These are phyloP conservation scores for Rhadinocentrus ornatus DNA, from an alignment of 2,797 vertebrate species.

Conservation along the genomic window DNA sequence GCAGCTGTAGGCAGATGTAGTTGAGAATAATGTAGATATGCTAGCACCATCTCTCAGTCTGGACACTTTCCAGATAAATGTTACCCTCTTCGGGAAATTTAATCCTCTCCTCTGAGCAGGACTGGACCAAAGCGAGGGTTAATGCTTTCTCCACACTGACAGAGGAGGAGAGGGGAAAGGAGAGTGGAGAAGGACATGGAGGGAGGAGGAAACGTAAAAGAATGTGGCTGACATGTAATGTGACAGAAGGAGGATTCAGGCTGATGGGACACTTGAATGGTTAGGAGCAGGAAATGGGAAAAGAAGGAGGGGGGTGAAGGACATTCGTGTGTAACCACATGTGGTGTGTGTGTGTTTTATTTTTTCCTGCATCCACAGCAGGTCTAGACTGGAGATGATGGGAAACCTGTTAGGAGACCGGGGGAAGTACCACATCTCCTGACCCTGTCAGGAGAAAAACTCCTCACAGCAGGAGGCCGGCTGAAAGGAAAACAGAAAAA, in stretches of 20 bases:
- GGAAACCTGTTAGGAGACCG: conserved; percentile 28
- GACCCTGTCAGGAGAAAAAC: conserved; percentile 50
- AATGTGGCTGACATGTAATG: conserved; percentile 15
- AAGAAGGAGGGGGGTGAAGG: conserved; percentile 26
- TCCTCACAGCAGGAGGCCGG: conserved; percentile 40
- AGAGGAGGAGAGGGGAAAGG: conserved; percentile 44
- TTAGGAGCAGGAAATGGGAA: conserved; percentile 27
- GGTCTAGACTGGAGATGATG: conserved; percentile 28
- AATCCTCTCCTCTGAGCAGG: conserved; percentile 33
- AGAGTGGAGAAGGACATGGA: conserved; percentile 23
- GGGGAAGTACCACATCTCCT: conserved; percentile 21
- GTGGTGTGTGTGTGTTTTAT: conserved; percentile 1
- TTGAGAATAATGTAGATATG: conserved; percentile 41
- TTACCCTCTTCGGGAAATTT: conserved; percentile 44
- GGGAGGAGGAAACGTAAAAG: conserved; percentile 21
- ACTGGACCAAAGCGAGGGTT: conserved; percentile 33
- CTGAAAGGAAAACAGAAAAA: conserved; percentile 27
- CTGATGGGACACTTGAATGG: conserved; percentile 24
- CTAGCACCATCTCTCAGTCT: conserved; percentile 25
- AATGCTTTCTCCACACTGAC: conserved; percentile 69
- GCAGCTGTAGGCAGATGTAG: conserved; percentile 32
- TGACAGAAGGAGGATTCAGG: conserved; percentile 12
- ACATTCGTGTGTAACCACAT: conserved; percentile 34
- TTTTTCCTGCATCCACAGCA: conserved; percentile 26
- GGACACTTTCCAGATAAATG: conserved; percentile 46